Evolutionary conservation across 2,888 invertebrate genomes (phyloP).

Genomic region (Keiferia lycopersicella): DNA sequence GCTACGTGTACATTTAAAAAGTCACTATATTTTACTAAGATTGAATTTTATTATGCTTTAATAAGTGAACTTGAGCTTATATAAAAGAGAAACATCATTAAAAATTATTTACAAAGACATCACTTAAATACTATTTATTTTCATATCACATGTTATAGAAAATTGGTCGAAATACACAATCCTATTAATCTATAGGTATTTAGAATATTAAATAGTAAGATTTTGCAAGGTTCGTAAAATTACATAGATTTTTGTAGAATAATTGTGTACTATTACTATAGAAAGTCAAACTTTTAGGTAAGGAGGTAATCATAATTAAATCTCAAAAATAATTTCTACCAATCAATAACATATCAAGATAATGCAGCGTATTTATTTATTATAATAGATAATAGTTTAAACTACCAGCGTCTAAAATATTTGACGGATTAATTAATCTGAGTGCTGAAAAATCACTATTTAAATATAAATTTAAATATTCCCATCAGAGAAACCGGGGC

Average conservation of each 20-base stretch:
- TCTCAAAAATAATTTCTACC: constrained; percentile 2
- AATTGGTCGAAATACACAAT: constrained; percentile 3
- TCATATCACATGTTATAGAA: constrained; percentile 20
- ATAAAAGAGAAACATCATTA: not conserved
- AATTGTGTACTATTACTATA: not conserved
- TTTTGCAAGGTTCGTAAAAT: not conserved
- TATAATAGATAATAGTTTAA: not conserved
- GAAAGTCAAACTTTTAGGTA: not conserved
- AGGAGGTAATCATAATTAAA: not conserved
- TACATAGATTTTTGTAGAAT: not conserved
- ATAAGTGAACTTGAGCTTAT: not conserved
- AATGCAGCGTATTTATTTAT: not conserved
- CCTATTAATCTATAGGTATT: not conserved
- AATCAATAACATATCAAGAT: not conserved
- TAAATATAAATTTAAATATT: too few species aligned
- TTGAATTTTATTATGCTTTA: not conserved
- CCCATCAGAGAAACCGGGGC: too few species aligned
- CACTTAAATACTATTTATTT: constrained; percentile 14
- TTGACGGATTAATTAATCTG: too few species aligned
- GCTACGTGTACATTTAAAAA: not conserved
- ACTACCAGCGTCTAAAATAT: not conserved
- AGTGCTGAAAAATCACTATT: too few species aligned
- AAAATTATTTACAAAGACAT: constrained; percentile 5
- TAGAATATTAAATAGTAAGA: not conserved
- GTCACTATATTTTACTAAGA: not conserved